A percentile compares a stretch with the other conserved stretches of the same genome.
Evolutionary conservation across 2,797 vertebrate species (phyloP).

Genomic region (Halcyon chelicuti): DNA sequence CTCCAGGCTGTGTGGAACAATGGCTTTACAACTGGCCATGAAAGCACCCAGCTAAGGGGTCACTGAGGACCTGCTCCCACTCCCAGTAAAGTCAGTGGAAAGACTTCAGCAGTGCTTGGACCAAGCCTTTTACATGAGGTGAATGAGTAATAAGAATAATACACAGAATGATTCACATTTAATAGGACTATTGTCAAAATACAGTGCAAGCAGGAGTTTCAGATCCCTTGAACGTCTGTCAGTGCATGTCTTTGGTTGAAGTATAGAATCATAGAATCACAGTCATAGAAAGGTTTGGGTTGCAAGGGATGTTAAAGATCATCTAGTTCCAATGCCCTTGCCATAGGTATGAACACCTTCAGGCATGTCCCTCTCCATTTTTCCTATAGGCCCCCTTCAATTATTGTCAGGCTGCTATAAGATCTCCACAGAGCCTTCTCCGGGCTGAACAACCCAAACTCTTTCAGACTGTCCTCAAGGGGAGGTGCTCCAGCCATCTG

Average conservation of each 20-base stretch:
- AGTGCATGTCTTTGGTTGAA: background rate
- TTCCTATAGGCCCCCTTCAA: background rate
- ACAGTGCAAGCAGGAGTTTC: background rate
- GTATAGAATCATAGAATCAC: background rate
- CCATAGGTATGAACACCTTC: background rate
- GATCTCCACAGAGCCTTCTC: background rate
- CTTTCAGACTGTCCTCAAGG: background rate
- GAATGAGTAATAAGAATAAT: slow-evolving; percentile 58
- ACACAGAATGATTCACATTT: slow-evolving; percentile 47
- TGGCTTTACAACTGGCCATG: background rate
- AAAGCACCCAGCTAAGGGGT: background rate
- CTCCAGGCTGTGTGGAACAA: background rate
- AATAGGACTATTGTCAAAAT: slow-evolving; percentile 52
- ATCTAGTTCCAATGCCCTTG: background rate
- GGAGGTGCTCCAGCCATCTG: background rate
- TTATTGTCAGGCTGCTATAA: background rate
- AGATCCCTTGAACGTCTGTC: background rate
- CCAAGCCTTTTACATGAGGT: background rate
- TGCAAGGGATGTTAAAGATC: background rate
- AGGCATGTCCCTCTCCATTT: background rate
- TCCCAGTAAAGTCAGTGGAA: slow-evolving; percentile 23
- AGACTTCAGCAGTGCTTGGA: slow-evolving; percentile 18
- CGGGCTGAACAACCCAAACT: background rate
- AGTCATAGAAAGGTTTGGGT: background rate
- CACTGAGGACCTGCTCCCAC: background rate